phyloP scores from a whole-genome alignment of 2,797 vertebrate species.

The Perodicticus potto region DNA sequence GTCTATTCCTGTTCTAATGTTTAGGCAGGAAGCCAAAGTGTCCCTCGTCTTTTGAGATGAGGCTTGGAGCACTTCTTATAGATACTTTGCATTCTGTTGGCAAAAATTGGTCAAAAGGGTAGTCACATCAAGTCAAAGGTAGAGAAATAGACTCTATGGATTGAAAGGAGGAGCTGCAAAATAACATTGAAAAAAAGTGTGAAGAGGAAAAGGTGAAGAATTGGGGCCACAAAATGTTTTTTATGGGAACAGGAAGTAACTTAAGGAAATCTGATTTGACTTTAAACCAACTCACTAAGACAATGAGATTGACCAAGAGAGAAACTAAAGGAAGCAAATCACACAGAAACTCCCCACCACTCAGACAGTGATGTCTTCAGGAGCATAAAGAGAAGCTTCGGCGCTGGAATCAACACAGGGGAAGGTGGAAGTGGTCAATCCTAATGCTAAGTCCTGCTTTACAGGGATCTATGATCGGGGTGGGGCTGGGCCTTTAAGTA shows the following conservation, averaged over 20 bases:
- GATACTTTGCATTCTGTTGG: not conserved
- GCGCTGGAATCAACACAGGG: not conserved
- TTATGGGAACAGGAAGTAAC: not conserved
- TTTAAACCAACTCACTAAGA: constrained; percentile 1
- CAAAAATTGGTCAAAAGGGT: not conserved
- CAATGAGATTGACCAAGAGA: not conserved
- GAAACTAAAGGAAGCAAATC: not conserved
- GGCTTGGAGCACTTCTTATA: not conserved
- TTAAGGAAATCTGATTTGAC: not conserved
- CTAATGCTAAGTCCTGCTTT: not conserved
- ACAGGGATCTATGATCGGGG: not conserved
- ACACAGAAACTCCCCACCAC: not conserved
- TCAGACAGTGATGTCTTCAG: not conserved
- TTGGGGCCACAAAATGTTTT: not conserved
- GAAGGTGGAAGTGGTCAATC: not conserved
- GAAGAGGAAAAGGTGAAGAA: not conserved
- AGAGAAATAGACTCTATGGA: not conserved
- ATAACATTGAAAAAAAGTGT: not conserved
- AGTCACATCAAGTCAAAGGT: not conserved
- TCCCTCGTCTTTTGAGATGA: not conserved
- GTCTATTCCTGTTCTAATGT: not conserved
- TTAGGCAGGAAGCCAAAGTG: not conserved
- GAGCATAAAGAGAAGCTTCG: not conserved
- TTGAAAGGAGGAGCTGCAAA: not conserved
- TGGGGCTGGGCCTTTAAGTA: not conserved